Evolutionary conservation across 2,797 vertebrate species (phyloP).

Genomic region (Apogon hyalosoma): DNA sequence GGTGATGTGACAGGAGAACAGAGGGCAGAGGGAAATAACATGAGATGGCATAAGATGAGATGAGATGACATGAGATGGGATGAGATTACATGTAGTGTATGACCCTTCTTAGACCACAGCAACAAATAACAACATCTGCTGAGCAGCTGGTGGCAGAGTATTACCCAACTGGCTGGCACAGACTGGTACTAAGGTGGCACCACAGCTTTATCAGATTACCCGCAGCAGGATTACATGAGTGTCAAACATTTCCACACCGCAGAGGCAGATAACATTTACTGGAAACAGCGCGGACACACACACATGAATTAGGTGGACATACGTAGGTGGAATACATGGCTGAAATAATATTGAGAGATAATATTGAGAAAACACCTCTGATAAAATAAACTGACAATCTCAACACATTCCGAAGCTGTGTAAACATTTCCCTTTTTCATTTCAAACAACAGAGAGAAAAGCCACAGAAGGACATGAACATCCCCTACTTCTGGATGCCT

Average conservation of each 20-base stretch:
- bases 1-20: conserved; percentile 18
- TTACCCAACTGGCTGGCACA: conserved; percentile 75
- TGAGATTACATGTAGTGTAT: conserved; percentile 63
- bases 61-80: conserved; percentile 37
- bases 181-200: conserved; percentile 65
- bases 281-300: conserved; percentile 43
- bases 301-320: background rate
- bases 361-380: conserved; percentile 16
- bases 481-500: conserved; percentile 26
- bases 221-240: conserved; percentile 84
- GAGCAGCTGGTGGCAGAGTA: conserved; percentile 82
- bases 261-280: conserved; percentile 61
- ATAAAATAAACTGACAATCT: conserved; percentile 40
- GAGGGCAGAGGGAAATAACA: conserved; percentile 12
- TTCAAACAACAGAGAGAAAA: conserved; percentile 45
- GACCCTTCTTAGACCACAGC: conserved; percentile 72
- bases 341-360: conserved; percentile 23
- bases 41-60: conserved; percentile 21
- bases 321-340: background rate
- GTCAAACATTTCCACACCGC: conserved; percentile 80
- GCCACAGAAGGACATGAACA: conserved; percentile 33
- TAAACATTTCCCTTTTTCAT: conserved; percentile 45
- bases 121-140: conserved; percentile 87
- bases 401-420: conserved; percentile 34
- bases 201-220: conserved; percentile 79